Evolutionary conservation across 2,888 invertebrate species (phyloP), one percentile per base, ranked within the genome.

Genomic region (Eudasyphora cyanicolor): DNA sequence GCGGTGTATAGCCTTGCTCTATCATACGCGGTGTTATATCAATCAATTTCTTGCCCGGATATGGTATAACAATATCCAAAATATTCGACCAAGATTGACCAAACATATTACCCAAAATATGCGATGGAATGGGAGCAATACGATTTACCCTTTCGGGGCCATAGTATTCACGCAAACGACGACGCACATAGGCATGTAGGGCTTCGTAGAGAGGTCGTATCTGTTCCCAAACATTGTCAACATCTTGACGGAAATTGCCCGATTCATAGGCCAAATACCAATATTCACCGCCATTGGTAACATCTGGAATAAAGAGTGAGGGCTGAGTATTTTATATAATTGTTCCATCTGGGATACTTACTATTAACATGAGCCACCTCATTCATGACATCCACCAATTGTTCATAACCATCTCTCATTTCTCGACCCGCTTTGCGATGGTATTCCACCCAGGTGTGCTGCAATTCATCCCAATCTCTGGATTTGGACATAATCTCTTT

Each of bases 381-480:
- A 87, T 97, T 97, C 79, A 96, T 96, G 64, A 97, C 90, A 74
- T 95, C 95, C 0, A 96, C 95, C 79, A 97, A 92, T 91, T 97
- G 96, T 82, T 96, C 96, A 87, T 95, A 97, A 38, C 96, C 92
- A 86, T 97, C 96, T 84, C 96, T 93, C 90, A 97, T 94, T 87
- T 96, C 94, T 77, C 95, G 94, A 0, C 96, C 97, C 0, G 97
- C 97, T 85, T 96, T 95, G 86, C 98, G 93, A 87, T 98, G 94
- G 96, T 98, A 98, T 90, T 97, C 97, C 0, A 95, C 95, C 98
- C 98, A 98, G 0, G 95, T 95, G 89, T 96, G 95, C 87, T 96
- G 95, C 79, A 98, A 92, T 90, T 98, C 97, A 83, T 98, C 96
- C 96, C 98, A 98, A 89, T 98, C 96, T 69, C 96, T 92, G 87